Evolutionary conservation across 2,888 invertebrate genomes (phyloP), one percentile per base, ranked within the genome.

Genomic region (Busseola fusca): DNA sequence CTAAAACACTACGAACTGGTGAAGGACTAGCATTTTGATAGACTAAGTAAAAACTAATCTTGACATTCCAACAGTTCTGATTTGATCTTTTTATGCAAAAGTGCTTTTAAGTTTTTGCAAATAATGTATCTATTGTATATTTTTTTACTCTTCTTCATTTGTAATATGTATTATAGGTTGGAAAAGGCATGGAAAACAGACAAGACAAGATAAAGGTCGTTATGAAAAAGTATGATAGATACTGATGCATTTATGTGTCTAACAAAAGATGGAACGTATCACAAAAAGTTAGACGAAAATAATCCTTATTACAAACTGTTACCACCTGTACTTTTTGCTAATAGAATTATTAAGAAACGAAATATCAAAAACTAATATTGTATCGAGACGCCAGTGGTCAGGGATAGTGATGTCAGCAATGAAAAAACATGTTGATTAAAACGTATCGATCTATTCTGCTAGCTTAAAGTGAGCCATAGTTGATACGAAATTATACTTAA

Each of bases 361-460:
- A 80, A 80, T 84, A 85, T 80, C 78, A 63, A 83, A 85, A 80
- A 81, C 80, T 83, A 83, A 84, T 85, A 85, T 85, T 83, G 83
- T 76, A 76, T 79, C 68, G 74, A 79, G 79, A 84, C 83, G 81
- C 27, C 75, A 74, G 86, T 67, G 84, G 85, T 84, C 81, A 80
- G 72, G 25, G n/a, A 65, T 84, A 88, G 87, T 80, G 88, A 81
- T 84, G 87, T 66, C 18, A 64, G 5, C 25, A 12, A 27, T 54
- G 34, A 37, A 1, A 52, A 74, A 69, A 45, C 5, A 27, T 1
- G 4, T 52, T 63, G 18, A n/a, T 56, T 54, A 1, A 62, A 59
- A 72, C 54, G 10, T 67, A 73, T 81, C 78, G 75, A 76, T 65
- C 1, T 48, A 34, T 59, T 42, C 7, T 34, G 9, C 10, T 0